Evolutionary conservation across 2,797 vertebrate species (phyloP).

Genomic region (Pipistrellus pygmaeus): DNA sequence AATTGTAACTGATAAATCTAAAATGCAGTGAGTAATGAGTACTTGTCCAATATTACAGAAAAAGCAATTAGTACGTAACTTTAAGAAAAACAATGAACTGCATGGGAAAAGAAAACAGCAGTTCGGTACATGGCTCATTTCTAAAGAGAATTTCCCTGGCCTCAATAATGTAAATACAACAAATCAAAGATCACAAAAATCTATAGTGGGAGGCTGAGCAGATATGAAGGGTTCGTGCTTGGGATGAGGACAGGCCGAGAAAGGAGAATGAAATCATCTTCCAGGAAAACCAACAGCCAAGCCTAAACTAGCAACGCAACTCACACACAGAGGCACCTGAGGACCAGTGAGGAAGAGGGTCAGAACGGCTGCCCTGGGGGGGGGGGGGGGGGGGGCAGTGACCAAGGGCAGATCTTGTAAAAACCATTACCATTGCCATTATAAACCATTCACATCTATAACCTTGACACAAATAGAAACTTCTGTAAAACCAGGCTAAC

Average conservation of each 20-base stretch:
- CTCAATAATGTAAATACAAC: background rate
- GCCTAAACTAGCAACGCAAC: background rate
- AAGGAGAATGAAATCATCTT: background rate
- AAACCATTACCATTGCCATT: background rate
- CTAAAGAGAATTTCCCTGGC: background rate
- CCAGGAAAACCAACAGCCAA: background rate
- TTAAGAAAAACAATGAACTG: background rate
- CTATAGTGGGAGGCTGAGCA: rapidly evolving
- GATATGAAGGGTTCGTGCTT: background rate
- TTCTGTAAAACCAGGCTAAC: slow-evolving; percentile 34
- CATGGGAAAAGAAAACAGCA: background rate
- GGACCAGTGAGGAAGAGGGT: background rate
- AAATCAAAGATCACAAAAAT: background rate
- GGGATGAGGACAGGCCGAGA: background rate
- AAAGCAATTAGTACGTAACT: background rate
- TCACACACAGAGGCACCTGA: background rate
- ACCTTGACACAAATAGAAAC: slow-evolving; percentile 8
- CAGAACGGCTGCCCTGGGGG: background rate
- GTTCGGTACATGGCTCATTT: background rate
- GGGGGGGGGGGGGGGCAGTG: too few species aligned
- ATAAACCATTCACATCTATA: background rate
- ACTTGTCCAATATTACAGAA: background rate
- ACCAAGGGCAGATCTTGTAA: too few species aligned
- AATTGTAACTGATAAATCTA: too few species aligned
- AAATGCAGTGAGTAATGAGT: background rate